Evolutionary conservation across 2,113 vertebrate species (phyloP), one percentile per base, ranked within the genome.

Genomic region (Esox niger): DNA sequence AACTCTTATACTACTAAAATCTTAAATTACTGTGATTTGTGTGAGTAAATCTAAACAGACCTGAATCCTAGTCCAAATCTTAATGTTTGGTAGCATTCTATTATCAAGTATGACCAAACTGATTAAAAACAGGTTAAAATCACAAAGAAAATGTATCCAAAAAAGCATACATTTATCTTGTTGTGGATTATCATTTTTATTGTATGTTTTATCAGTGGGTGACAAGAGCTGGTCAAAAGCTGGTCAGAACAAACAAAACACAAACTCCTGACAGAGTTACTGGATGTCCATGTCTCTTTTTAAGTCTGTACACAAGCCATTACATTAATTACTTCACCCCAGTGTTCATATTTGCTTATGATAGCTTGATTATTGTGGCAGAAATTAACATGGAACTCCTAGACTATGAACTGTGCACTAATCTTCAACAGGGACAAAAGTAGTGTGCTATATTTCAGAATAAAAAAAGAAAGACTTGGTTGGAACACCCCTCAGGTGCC

Each of bases 251-350:
- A 47, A 29, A 26, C 9, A 58, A 62, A 52, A 43, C 68, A 38
- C 6, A 33, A 7, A 25, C 32, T 49, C 33, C 10, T 9, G 35
- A 33, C 0, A 27, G 49, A 58, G 49, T 66, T 1, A 49, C 68
- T 29, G 4, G 38, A n/a, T 52, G n/a, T 52, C 11, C 5, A 52
- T 55, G 29, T 70, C 81, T 15, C 17, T 15, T 64, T 46, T 1
- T 49, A 62, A 68, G 76, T 69, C 73, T 79, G 82, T 76, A 68
- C 85, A 87, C 79, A 78, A 84, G 84, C 86, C 80, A 23, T 1
- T 35, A 52, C 47, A 52, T 52, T 21, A 6, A 23, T 52, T 7
- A 52, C 47, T 23, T 52, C 47, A 8, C 47, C 47, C n/a, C 47
- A 52, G 66, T 49, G 87, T 84, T 84, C 66, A 85, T 84, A 87